Evolutionary conservation across 2,113 vertebrate species (phyloP).

Genomic region (Hyla sarda): DNA sequence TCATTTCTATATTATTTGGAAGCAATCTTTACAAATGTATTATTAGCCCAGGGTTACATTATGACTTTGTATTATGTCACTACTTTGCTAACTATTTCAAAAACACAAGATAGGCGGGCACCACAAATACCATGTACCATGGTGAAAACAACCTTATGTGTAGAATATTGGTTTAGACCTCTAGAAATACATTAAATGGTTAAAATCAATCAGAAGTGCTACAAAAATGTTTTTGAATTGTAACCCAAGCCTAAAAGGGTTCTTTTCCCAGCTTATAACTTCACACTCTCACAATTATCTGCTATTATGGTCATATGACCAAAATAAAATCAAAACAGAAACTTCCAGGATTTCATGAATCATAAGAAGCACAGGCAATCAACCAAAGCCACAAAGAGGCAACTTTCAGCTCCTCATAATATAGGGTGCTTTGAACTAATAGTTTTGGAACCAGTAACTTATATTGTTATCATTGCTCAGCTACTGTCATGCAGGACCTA

Average conservation of each 20-base stretch:
- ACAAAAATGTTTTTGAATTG: no score
- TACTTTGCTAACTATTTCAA: no score
- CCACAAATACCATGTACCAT: no score
- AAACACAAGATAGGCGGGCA: no score
- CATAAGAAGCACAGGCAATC: conserved; percentile 1
- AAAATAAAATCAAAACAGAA: background rate
- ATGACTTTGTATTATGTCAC: no score
- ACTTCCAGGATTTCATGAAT: conserved; percentile 22
- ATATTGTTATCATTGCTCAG: background rate
- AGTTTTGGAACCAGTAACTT: background rate
- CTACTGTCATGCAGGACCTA: conserved; percentile 5
- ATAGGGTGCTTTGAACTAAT: background rate
- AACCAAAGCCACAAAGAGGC: conserved; percentile 10
- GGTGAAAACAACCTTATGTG: no score
- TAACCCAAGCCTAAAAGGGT: background rate
- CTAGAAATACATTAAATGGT: no score
- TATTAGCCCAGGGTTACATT: no score
- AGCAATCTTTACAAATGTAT: no score
- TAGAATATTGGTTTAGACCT: no score
- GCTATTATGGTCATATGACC: background rate
- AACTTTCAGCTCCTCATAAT: background rate
- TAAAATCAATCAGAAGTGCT: no score
- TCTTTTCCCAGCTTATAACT: background rate
- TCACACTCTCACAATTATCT: background rate
- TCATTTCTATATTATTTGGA: no score